Evolutionary conservation across 2,888 invertebrate species (phyloP).

Genomic region (Nomada hirtipes): DNA sequence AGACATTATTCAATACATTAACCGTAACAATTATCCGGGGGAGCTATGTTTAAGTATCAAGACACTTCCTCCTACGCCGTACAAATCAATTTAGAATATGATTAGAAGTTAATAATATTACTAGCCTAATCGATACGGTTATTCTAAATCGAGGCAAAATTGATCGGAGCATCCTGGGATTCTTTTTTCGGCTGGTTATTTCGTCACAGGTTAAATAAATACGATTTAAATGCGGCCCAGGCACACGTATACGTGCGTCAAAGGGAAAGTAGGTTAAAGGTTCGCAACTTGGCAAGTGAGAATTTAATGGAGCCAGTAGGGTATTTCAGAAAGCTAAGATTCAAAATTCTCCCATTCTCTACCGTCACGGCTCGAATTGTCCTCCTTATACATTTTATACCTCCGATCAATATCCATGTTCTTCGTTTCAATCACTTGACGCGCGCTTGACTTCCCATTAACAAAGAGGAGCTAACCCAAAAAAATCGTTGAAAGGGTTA

Average conservation of each 20-base stretch:
- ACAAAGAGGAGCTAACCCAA: not conserved
- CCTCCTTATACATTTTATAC: slow-evolving; percentile 32
- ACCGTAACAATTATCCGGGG: too few species aligned
- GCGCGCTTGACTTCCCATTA: slow-evolving; percentile 14
- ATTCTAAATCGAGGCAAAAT: slow-evolving; percentile 24
- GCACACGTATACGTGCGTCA: slow-evolving; percentile 35
- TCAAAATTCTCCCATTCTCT: slow-evolving; percentile 41
- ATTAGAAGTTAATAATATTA: slow-evolving; percentile 5
- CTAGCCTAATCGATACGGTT: not conserved
- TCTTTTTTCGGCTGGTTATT: slow-evolving; percentile 48
- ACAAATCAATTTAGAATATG: not conserved
- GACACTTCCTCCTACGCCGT: too few species aligned
- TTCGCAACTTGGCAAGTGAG: slow-evolving; percentile 56
- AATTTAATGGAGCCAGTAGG: slow-evolving; percentile 37
- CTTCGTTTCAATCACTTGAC: slow-evolving; percentile 23
- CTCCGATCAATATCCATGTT: slow-evolving; percentile 39
- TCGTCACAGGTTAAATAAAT: slow-evolving; percentile 55
- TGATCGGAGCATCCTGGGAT: slow-evolving; percentile 31
- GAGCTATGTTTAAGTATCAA: too few species aligned
- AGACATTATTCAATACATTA: not conserved
- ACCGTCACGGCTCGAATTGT: slow-evolving; percentile 22
- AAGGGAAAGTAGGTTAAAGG: slow-evolving; percentile 65
- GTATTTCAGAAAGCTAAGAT: slow-evolving; percentile 52
- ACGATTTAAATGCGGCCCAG: slow-evolving; percentile 51
- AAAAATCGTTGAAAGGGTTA: not conserved